Evolutionary conservation across 92 coral and sea anemone species (phyloP).

Genomic region (Actinostola sp.): DNA sequence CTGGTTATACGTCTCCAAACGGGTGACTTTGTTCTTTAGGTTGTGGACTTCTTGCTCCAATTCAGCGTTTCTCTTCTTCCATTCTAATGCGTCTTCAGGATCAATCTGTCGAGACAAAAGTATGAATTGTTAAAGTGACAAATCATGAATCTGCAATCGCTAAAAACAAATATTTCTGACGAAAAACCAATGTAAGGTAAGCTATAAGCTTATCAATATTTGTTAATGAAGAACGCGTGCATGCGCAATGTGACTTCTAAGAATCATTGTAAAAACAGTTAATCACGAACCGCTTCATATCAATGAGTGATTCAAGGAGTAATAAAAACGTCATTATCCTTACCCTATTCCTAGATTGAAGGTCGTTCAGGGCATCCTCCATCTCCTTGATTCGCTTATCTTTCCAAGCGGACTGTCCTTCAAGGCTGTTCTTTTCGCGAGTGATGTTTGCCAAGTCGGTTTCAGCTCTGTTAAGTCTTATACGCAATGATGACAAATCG

Average conservation of each 20-base stretch:
- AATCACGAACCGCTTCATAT: no score
- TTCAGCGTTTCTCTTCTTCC: conserved; percentile 80
- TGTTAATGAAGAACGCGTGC: conserved; percentile 3
- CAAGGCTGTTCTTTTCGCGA: conserved; percentile 78
- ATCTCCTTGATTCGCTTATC: conserved; percentile 81
- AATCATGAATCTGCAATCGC: neutral
- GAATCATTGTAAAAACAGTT: neutral
- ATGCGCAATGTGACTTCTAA: neutral
- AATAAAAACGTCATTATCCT: neutral
- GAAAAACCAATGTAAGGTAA: no score
- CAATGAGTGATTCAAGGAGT: neutral
- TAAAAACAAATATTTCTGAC: no score
- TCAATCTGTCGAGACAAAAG: conserved; percentile 45
- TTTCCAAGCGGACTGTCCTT: conserved; percentile 84
- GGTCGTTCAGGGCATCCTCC: conserved; percentile 72
- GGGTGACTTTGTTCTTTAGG: conserved; percentile 79
- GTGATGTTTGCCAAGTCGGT: conserved; percentile 67
- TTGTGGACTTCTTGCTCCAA: conserved; percentile 74
- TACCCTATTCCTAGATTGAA: conserved; percentile 77
- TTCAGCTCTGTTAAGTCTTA: conserved; percentile 61
- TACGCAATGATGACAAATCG: conserved; percentile 55
- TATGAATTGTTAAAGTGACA: neutral
- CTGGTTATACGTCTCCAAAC: conserved; percentile 84
- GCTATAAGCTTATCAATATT: no score
- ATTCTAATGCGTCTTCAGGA: conserved; percentile 74